These are phyloP conservation scores for Drosophila tanythrix DNA, from an alignment of 2,888 invertebrate species.

Conservation along the genomic window DNA sequence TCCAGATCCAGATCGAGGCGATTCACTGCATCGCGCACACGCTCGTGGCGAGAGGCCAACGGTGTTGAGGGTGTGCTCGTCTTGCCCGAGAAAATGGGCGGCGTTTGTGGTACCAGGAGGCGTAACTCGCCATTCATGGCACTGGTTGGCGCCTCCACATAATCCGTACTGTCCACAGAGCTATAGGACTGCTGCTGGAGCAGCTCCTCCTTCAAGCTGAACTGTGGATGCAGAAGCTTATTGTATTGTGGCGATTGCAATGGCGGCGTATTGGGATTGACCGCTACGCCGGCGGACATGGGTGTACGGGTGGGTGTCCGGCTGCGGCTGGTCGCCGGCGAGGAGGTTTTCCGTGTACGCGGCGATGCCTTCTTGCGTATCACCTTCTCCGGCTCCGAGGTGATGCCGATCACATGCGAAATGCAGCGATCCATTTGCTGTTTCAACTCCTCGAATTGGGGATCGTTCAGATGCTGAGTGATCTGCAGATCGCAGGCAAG, in stretches of 20 bases:
- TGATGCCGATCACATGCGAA: conserved; percentile 92
- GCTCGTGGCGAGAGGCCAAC: conserved; percentile 85
- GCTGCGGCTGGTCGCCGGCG: conserved; percentile 83
- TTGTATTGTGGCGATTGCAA: conserved; percentile 81
- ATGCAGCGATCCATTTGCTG: conserved; percentile 93
- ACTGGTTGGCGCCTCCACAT: conserved; percentile 66
- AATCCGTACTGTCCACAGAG: conserved; percentile 79
- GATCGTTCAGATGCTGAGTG: conserved; percentile 90
- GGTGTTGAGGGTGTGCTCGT: conserved; percentile 50
- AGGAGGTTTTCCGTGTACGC: conserved; percentile 84
- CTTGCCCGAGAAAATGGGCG: conserved; percentile 46
- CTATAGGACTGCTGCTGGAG: conserved; percentile 68
- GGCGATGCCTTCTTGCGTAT: conserved; percentile 84
- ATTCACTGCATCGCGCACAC: conserved; percentile 86
- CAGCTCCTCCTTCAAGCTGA: conserved; percentile 84
- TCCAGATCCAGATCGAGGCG: conserved; percentile 89
- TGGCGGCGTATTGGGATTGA: conserved; percentile 72
- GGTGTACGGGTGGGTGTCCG: conserved; percentile 85
- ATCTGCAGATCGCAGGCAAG: conserved; percentile 93
- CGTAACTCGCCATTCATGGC: conserved; percentile 70
- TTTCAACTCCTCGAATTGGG: conserved; percentile 92
- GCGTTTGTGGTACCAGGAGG: conserved; percentile 79
- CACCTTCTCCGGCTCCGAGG: conserved; percentile 85
- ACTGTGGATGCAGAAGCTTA: conserved; percentile 83
- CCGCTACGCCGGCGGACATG: conserved; percentile 84